A percentile compares a stretch with the other conserved stretches of the same genome.
Conservation (phyloP, 2,888 invertebrate species). For the Stegophylla sp. region DNA sequence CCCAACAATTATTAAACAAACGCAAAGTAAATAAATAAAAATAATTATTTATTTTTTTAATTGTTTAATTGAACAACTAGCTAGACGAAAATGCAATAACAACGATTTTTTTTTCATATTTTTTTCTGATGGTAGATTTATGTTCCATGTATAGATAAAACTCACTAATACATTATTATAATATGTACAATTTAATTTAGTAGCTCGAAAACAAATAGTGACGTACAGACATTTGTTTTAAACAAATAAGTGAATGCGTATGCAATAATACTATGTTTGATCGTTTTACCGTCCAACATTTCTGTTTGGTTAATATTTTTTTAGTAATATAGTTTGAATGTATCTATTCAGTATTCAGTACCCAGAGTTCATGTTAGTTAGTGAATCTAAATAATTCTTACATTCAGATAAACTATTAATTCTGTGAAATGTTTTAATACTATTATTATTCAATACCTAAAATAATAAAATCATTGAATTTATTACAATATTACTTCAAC, state of each 20-base stretch:
- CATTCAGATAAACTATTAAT: neutral
- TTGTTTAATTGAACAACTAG: no score
- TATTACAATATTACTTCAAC: neutral
- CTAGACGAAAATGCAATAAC: no score
- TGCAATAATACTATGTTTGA: neutral
- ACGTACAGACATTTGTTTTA: neutral
- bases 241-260: neutral
- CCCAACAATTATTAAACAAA: conserved; percentile 43
- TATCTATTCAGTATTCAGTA: no score
- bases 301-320: neutral
- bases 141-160: neutral
- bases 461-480: neutral
- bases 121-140: neutral
- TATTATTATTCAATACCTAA: neutral
- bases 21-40: conserved; percentile 47
- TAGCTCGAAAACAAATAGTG: neutral
- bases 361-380: no score
- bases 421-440: neutral
- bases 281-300: neutral
- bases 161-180: no score
- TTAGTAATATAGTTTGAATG: neutral
- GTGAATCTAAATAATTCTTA: no score
- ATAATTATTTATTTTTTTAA: neutral
- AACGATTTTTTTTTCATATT: no score
- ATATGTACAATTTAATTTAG: neutral